A percentile compares a stretch with the other conserved stretches of the same genome.
These are phyloP conservation scores for Cenopis cana DNA, from an alignment of 2,888 invertebrate genomes.

Conservation along the genomic window DNA sequence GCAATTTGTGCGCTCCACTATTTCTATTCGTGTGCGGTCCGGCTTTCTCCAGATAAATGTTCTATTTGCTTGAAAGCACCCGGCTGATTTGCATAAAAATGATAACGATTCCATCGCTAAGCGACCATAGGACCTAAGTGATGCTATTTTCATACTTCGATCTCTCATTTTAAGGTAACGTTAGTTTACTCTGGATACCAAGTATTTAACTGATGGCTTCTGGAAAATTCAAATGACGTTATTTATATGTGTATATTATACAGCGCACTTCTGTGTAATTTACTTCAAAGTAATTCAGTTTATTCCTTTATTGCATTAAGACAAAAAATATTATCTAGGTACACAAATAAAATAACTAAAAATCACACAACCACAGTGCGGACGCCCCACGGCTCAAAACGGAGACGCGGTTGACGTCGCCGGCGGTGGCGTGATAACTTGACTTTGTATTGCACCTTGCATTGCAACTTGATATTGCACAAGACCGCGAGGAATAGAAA, in stretches of 20 bases:
- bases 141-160: background rate
- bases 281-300: background rate
- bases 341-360: background rate
- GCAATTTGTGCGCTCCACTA: conserved; percentile 13
- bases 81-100: conserved; percentile 62
- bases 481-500: too few species aligned
- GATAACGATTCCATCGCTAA: conserved; percentile 55
- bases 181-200: background rate
- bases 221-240: background rate
- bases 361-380: too few species aligned
- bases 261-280: background rate
- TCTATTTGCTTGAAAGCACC: conserved; percentile 57
- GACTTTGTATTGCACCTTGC: too few species aligned
- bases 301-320: too few species aligned
- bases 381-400: too few species aligned
- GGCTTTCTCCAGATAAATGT: conserved; percentile 54
- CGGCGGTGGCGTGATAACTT: too few species aligned
- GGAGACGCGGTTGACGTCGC: too few species aligned
- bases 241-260: too few species aligned
- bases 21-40: conserved; percentile 58
- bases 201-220: background rate
- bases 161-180: background rate
- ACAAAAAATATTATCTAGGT: too few species aligned
- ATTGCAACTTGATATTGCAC: too few species aligned
- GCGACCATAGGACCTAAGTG: conserved; percentile 43